These are phyloP conservation scores for Acromyrmex echinatior DNA, from an alignment of 1,140 invertebrate genomes.

Conservation along the genomic window DNA sequence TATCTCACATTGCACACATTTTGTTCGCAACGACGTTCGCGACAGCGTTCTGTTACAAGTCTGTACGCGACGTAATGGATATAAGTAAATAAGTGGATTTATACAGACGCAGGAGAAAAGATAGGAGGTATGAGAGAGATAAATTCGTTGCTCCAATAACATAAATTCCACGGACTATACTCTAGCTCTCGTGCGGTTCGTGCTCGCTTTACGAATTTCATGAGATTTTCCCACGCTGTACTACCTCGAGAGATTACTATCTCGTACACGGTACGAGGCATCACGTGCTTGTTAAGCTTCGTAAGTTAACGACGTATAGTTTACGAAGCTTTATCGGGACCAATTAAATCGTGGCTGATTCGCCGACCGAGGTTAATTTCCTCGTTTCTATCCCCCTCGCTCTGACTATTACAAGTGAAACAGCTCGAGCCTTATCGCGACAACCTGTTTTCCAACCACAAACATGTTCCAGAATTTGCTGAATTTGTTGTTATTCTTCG, in stretches of 20 bases:
- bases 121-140: background rate
- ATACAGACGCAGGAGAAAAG: background rate
- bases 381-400: background rate
- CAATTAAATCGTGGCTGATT: conserved; percentile 45
- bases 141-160: conserved; percentile 29
- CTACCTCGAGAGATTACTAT: conserved; percentile 39
- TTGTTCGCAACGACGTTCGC: too few relatives aligned
- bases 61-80: background rate
- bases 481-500: background rate
- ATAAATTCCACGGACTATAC: conserved; percentile 15
- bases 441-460: conserved; percentile 7
- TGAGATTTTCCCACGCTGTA: conserved; percentile 39
- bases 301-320: conserved; percentile 50
- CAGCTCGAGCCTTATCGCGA: background rate
- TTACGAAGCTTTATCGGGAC: conserved; percentile 32
- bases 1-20: too few relatives aligned
- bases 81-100: conserved; percentile 32
- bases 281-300: conserved; percentile 48
- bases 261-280: conserved; percentile 46
- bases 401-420: conserved; percentile 5
- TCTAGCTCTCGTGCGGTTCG: conserved; percentile 13
- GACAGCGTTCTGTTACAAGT: too few relatives aligned
- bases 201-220: conserved; percentile 43
- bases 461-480: conserved; percentile 13
- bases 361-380: conserved; percentile 26